Percentiles rank a stretch among this genome's conserved stretches.
Conservation (phyloP, 2,888 invertebrate genomes). For the Corythucha ciliata region DNA sequence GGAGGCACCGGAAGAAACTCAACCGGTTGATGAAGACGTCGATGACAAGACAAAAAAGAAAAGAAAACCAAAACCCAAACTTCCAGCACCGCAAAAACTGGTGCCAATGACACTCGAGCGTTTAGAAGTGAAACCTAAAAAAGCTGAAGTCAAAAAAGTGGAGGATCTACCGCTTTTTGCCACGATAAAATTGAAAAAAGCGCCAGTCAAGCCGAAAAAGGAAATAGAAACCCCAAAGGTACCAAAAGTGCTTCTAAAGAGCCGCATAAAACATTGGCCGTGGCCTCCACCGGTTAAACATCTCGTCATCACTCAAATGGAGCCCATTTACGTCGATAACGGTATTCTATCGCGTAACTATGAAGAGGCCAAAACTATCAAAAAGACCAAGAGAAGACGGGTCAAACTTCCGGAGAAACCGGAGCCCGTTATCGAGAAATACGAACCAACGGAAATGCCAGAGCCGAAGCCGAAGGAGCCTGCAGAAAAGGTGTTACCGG, state of each 20-base stretch:
- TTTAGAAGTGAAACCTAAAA: conserved; percentile 42
- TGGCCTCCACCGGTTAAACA: conserved; percentile 42
- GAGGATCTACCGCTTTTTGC: conserved; percentile 52
- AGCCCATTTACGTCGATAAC: conserved; percentile 36
- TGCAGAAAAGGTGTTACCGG: conserved; percentile 1
- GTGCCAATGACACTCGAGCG: conserved; percentile 36
- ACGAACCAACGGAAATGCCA: conserved; percentile 31
- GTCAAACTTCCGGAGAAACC: conserved; percentile 33
- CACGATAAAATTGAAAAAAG: conserved; percentile 45
- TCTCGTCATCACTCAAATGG: conserved; percentile 40
- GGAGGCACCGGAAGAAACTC: conserved; percentile 15
- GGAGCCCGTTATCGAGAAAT: conserved; percentile 33
- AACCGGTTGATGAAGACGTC: conserved; percentile 25
- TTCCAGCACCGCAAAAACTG: conserved; percentile 4
- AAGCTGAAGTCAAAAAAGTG: conserved; percentile 26
- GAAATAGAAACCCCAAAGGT: conserved; percentile 43
- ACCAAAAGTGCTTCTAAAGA: conserved; percentile 60
- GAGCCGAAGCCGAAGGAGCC: conserved; percentile 41
- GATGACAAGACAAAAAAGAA: conserved; percentile 26
- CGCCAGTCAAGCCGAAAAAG: conserved; percentile 44
- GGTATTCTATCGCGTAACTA: conserved; percentile 38
- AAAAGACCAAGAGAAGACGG: conserved; percentile 35
- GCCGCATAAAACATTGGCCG: conserved; percentile 53
- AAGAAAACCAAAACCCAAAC: conserved; percentile 25
- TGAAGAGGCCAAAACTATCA: conserved; percentile 37